A percentile compares a stretch with the other conserved stretches of the same genome.
Conservation (phyloP, 2,888 invertebrate species). For the Drosophila borborema region DNA sequence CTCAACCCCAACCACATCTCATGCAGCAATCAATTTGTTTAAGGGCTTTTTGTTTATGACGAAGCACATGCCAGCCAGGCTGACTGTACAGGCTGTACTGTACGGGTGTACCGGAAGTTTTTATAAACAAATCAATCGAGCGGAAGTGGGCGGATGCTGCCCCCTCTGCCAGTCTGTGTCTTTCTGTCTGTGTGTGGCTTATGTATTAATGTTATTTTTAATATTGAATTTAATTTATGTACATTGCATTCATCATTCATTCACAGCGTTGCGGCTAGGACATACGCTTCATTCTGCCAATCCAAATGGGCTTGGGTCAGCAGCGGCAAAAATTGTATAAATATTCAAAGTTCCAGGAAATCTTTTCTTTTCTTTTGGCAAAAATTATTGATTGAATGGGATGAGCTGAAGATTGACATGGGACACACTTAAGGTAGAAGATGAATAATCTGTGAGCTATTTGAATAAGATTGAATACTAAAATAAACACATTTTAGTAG, state of each 20-base stretch:
- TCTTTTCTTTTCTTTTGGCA: neutral
- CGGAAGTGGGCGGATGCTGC: slow-evolving; percentile 65
- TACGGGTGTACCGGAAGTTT: slow-evolving; percentile 64
- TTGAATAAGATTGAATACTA: neutral
- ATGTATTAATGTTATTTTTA: slow-evolving; percentile 45
- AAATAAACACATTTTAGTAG: neutral
- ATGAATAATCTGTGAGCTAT: neutral
- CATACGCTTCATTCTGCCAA: slow-evolving; percentile 14
- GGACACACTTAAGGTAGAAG: slow-evolving; percentile 5
- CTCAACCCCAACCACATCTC: slow-evolving; percentile 9
- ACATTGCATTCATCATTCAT: slow-evolving; percentile 40
- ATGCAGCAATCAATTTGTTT: slow-evolving; percentile 47
- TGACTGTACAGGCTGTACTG: slow-evolving; percentile 19
- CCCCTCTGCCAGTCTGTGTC: neutral
- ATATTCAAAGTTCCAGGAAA: slow-evolving; percentile 35
- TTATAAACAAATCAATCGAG: slow-evolving; percentile 76
- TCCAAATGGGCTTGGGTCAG: slow-evolving; percentile 21
- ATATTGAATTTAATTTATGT: slow-evolving; percentile 52
- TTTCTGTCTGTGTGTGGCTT: neutral
- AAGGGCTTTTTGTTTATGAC: slow-evolving; percentile 58
- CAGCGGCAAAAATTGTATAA: slow-evolving; percentile 22
- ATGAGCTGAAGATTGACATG: slow-evolving; percentile 26
- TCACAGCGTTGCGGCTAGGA: slow-evolving; percentile 32
- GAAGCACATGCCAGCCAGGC: slow-evolving; percentile 27
- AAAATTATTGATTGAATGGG: neutral